Base-by-base conservation (phyloP, 2,113 vertebrate genomes). In the Siphamia tubifer region DNA sequence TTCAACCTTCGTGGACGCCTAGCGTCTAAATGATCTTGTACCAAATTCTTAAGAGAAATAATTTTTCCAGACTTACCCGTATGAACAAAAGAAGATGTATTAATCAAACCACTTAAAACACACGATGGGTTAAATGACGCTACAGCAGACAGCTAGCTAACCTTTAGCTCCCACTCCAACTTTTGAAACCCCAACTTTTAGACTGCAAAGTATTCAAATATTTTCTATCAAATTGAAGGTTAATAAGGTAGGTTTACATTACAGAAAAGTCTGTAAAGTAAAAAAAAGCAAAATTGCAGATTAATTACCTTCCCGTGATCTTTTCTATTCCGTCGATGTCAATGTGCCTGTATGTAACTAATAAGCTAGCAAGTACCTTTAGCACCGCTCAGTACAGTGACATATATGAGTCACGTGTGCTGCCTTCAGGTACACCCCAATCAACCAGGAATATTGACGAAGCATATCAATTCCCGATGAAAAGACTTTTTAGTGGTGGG, bases 231-330 rank as follows among this genome's bases (percentile, higher is more conserved):
- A n/a, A n/a, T n/a, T n/a, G n/a, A n/a, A n/a, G n/a, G n/a, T n/a
- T n/a, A n/a, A n/a, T n/a, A n/a, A n/a, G n/a, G n/a, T n/a, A n/a
- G n/a, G n/a, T n/a, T n/a, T n/a, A n/a, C n/a, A n/a, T n/a, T n/a
- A n/a, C n/a, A n/a, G n/a, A n/a, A n/a, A n/a, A n/a, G n/a, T n/a
- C n/a, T 30, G 25, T 28, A 9, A 9, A n/a, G n/a, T 15, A 30
- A 4, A 15, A 28, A 1, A 2, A 27, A 47, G 0, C n/a, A 1
- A 1, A 8, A n/a, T n/a, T n/a, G n/a, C 3, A 3, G 6, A 9
- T 17, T 7, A 1, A 8, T 73, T 58, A 86, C 82, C 84, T 81
- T 82, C 2, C 17, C 43, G 6, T 47, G 19, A 38, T 68, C 3
- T 30, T 34, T 5, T 25, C 8, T 32, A 27, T 48, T 36, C 23